Conservation (phyloP, 2,888 invertebrate genomes). For the Lasioglossum malachurum region DNA sequence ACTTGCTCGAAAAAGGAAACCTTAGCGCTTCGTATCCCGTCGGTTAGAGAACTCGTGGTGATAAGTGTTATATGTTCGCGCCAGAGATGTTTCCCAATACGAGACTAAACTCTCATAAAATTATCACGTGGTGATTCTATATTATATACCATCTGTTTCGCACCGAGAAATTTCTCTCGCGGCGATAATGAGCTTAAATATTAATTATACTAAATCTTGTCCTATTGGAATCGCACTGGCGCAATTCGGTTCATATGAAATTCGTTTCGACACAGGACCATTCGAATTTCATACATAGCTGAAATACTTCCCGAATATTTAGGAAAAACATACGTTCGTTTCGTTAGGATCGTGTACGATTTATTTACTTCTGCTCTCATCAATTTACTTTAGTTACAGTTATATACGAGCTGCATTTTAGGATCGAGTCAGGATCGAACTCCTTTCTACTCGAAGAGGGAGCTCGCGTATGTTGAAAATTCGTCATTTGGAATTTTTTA, state of each 20-base stretch:
- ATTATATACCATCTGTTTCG: neutral
- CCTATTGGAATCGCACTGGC: constrained; percentile 6
- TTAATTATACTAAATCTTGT: constrained; percentile 1
- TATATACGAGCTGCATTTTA: neutral
- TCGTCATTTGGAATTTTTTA: neutral
- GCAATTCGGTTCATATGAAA: neutral
- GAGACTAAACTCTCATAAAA: neutral
- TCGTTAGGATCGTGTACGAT: neutral
- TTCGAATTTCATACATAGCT: neutral
- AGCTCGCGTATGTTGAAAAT: neutral
- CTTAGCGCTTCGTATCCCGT: constrained; percentile 10
- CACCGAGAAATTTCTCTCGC: neutral
- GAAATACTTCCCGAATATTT: neutral
- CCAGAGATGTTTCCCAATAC: constrained; percentile 6
- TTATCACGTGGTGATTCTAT: constrained; percentile 6
- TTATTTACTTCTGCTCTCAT: neutral
- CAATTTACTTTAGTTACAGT: neutral
- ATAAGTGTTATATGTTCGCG: neutral
- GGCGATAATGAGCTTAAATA: too few species aligned
- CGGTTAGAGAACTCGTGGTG: constrained; percentile 6
- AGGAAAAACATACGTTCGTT: neutral
- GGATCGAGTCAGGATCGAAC: neutral
- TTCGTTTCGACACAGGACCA: neutral
- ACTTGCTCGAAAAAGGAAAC: constrained; percentile 27
- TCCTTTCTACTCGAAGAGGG: neutral